Evolutionary conservation across 1,140 invertebrate genomes (phyloP).

Genomic region (Cotesia glomerata): DNA sequence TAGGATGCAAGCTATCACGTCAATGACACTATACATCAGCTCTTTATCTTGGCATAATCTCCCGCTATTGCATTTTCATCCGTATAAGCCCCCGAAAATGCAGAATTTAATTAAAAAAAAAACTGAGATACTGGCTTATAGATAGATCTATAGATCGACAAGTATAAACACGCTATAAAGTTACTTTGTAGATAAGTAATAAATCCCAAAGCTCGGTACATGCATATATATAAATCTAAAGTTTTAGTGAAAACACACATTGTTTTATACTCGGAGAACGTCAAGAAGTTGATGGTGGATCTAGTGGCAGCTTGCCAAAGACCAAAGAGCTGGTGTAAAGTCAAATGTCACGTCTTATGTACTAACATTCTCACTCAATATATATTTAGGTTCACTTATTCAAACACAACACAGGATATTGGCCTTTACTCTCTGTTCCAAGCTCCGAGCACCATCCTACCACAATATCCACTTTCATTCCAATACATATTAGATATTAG

Average conservation of each 20-base stretch:
- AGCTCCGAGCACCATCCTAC: not conserved
- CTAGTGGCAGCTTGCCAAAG: slow-evolving; percentile 38
- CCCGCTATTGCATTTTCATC: not conserved
- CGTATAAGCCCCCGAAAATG: not conserved
- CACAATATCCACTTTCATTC: not conserved
- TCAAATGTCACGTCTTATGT: slow-evolving; percentile 38
- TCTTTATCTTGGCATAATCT: too few relatives aligned
- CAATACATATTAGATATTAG: too few relatives aligned
- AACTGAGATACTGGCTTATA: too few relatives aligned
- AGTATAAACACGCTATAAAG: too few relatives aligned
- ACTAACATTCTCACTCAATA: slow-evolving; percentile 20
- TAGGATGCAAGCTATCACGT: not conserved
- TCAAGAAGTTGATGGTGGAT: slow-evolving; percentile 13
- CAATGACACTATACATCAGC: not conserved
- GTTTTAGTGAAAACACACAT: slow-evolving; percentile 9
- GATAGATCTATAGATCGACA: too few relatives aligned
- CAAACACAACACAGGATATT: slow-evolving; percentile 4
- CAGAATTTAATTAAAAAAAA: too few relatives aligned
- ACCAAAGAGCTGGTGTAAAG: slow-evolving; percentile 16
- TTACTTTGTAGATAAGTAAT: too few relatives aligned
- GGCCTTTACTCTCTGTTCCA: not conserved
- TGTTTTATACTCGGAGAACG: slow-evolving; percentile 16
- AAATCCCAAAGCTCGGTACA: too few relatives aligned
- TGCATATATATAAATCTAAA: not conserved
- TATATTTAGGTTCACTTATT: slow-evolving; percentile 7